These are phyloP conservation scores for Sturmia bella DNA, from an alignment of 2,888 invertebrate species.

Conservation along the genomic window DNA sequence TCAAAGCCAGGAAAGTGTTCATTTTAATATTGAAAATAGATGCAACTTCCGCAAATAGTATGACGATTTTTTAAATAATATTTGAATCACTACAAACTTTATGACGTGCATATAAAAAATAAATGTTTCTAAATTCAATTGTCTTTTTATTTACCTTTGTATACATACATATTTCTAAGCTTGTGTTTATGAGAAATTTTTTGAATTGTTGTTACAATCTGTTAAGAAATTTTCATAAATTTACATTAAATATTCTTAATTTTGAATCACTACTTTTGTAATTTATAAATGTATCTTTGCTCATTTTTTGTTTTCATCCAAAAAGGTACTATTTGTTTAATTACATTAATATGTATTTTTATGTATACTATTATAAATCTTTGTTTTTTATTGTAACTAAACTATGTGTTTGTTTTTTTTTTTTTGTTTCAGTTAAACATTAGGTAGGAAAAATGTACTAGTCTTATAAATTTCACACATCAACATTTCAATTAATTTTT, in stretches of 20 bases:
- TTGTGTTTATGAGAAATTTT: slow-evolving; percentile 20
- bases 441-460: slow-evolving; percentile 80
- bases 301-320: slow-evolving; percentile 33
- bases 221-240: slow-evolving; percentile 25
- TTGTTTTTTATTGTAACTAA: slow-evolving; percentile 52
- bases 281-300: neutral
- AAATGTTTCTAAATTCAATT: slow-evolving; percentile 32
- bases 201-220: slow-evolving; percentile 36
- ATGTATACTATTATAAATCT: slow-evolving; percentile 25
- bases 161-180: too few species aligned
- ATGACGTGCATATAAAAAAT: slow-evolving; percentile 60
- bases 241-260: slow-evolving; percentile 25
- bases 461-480: slow-evolving; percentile 81
- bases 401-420: slow-evolving; percentile 21
- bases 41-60: slow-evolving; percentile 20
- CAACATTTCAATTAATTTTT: slow-evolving; percentile 74
- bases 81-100: slow-evolving; percentile 18
- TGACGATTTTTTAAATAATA: too few species aligned
- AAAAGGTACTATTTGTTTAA: slow-evolving; percentile 53
- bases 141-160: slow-evolving; percentile 2
- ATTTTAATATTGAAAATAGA: slow-evolving; percentile 1
- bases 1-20: neutral
- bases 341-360: slow-evolving; percentile 27
- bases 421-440: slow-evolving; percentile 65
- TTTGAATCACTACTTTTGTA: slow-evolving; percentile 37